Evolutionary conservation across 1,140 invertebrate genomes (phyloP).

Genomic region (Pristionchus pacificus): DNA sequence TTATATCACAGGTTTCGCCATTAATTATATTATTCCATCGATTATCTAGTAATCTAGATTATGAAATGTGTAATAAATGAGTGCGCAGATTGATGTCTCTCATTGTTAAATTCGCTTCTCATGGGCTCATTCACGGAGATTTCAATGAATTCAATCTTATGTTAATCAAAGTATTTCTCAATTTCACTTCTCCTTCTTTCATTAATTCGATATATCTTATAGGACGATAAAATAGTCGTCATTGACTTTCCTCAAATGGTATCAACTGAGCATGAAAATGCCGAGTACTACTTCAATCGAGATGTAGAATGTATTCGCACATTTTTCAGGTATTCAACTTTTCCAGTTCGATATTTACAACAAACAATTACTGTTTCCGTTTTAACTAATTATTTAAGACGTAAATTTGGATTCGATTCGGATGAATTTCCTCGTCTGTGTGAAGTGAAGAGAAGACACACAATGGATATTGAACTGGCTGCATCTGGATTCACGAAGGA

Average conservation of each 20-base stretch:
- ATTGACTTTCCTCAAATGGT: constrained; percentile 99
- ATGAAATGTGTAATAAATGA: neutral
- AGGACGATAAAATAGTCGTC: constrained; percentile 74
- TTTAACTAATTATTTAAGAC: constrained; percentile 59
- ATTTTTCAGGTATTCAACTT: constrained; percentile 68
- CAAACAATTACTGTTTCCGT: neutral
- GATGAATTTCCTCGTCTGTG: constrained; percentile 78
- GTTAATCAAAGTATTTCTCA: constrained; percentile 61
- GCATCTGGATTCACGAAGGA: constrained; percentile 84
- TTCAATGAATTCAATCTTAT: constrained; percentile 99
- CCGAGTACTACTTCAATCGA: constrained; percentile 87
- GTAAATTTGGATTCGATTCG: constrained; percentile 85
- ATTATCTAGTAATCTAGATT: neutral
- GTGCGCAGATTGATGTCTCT: constrained; percentile 79
- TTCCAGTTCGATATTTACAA: too few relatives aligned
- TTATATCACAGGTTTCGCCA: constrained; percentile 71
- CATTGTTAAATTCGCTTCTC: constrained; percentile 80
- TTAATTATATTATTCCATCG: neutral
- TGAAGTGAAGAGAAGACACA: constrained; percentile 74
- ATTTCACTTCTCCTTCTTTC: neutral
- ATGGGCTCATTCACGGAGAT: constrained; percentile 93
- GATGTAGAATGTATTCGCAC: constrained; percentile 87
- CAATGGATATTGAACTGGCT: constrained; percentile 79
- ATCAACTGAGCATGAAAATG: constrained; percentile 84
- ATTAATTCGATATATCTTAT: constrained; percentile 53